Conservation (phyloP, 2,888 invertebrate genomes). For the Volucella inanis region DNA sequence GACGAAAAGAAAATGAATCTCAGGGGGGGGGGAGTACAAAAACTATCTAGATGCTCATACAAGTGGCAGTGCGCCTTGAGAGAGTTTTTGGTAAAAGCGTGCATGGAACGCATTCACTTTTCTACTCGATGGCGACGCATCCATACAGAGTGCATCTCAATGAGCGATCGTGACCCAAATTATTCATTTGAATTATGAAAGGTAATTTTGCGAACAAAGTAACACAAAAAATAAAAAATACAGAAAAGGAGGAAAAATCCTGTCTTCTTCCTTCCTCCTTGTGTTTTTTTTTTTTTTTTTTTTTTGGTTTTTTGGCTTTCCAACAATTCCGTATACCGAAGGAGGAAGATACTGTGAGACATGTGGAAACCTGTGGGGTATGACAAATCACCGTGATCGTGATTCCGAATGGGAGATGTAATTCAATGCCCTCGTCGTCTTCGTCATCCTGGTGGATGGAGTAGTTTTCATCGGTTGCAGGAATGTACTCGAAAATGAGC, state of each 20-base stretch:
- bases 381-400: slow-evolving; percentile 71
- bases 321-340: background rate
- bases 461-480: slow-evolving; percentile 16
- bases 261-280: slow-evolving; percentile 52
- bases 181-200: slow-evolving; percentile 74
- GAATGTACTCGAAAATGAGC: slow-evolving; percentile 37
- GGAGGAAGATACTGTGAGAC: slow-evolving; percentile 22
- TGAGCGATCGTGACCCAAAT: slow-evolving; percentile 74
- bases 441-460: no score
- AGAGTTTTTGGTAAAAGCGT: slow-evolving; percentile 43
- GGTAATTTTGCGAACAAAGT: slow-evolving; percentile 52
- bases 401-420: slow-evolving; percentile 49
- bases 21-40: background rate
- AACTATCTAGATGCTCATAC: no score
- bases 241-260: background rate
- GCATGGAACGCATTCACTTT: slow-evolving; percentile 67
- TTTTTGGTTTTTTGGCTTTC: slow-evolving; percentile 29
- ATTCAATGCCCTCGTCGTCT: slow-evolving; percentile 41
- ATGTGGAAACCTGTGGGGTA: slow-evolving; percentile 63
- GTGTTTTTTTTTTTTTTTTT: background rate
- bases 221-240: slow-evolving; percentile 13
- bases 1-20: slow-evolving; percentile 70
- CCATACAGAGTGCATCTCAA: slow-evolving; percentile 59
- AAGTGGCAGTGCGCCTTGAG: background rate
- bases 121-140: slow-evolving; percentile 48